Evolutionary conservation across 2,113 vertebrate species (phyloP).

Genomic region (Tupaia chinensis): DNA sequence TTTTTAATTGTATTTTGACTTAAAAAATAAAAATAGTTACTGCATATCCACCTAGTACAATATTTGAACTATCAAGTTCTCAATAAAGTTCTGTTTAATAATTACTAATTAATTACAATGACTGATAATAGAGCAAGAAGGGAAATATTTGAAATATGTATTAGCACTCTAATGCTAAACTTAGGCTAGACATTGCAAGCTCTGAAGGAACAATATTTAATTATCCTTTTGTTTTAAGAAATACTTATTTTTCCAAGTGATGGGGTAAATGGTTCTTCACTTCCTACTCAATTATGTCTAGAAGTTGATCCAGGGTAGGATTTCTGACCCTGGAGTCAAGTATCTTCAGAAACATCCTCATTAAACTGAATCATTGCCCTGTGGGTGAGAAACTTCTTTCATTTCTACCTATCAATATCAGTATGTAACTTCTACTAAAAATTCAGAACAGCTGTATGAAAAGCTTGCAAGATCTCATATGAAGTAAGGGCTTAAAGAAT

Average conservation of each 20-base stretch:
- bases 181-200: neutral
- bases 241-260: conserved; percentile 26
- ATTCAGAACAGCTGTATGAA: too few species aligned
- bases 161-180: neutral
- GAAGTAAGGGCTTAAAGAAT: neutral
- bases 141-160: neutral
- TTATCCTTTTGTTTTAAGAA: neutral
- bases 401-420: neutral
- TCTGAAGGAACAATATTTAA: neutral
- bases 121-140: neutral
- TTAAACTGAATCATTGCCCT: neutral
- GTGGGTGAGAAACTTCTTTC: neutral
- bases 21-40: neutral
- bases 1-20: neutral
- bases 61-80: neutral
- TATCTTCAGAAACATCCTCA: neutral
- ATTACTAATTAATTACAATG: neutral
- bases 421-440: neutral
- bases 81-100: neutral
- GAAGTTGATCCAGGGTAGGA: neutral
- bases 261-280: neutral
- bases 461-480: neutral
- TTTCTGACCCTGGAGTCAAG: neutral
- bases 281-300: neutral
- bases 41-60: neutral